Evolutionary conservation across 2,888 invertebrate genomes (phyloP), one percentile per base, ranked within the genome.

Genomic region (Pseudococcus viburni): DNA sequence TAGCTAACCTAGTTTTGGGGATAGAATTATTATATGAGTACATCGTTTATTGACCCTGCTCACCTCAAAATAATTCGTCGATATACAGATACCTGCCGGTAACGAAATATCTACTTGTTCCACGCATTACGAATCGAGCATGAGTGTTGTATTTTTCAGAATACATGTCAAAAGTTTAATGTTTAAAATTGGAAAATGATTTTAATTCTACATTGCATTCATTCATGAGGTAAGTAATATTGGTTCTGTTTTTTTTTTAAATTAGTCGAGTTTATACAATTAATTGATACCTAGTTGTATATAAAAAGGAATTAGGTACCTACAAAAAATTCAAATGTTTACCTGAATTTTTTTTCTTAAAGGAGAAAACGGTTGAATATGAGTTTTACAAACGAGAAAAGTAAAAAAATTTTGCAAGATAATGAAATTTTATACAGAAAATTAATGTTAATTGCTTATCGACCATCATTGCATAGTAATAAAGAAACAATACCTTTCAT

Each of bases 321-420:
- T 39, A 39, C 0, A 3, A 42, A 42, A 42, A 42, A 42, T 3
- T 33, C 26, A 42, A 42, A 9, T 42, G 42, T 42, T 42, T 42
- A 42, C 5, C 4, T 19, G 48, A n/a, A 8, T 42, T n/a, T 55
- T 55, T 51, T 26, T 19, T 51, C 15, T 84, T 19, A 4, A 2
- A 84, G 51, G n/a, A 84, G 51, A 9, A 84, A 59, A 51, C 51
- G 84, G 12, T 19, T 88, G n/a, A 90, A 89, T 68, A 89, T 90
- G 89, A 89, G 89, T 68, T 90, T 90, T 80, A 90, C 89, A n/a
- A 90, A 90, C 84, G 90, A 90, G 64, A 88, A 89, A 77, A 86
- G 88, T n/a, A 84, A 89, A 46, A 89, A 89, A 89, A 90, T 90
- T 73, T 85, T 89, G 59, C 83, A 89, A 86, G 90, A 90, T 12